Evolutionary conservation across 2,113 vertebrate species (phyloP).

Genomic region (Chunga burmeisteri): DNA sequence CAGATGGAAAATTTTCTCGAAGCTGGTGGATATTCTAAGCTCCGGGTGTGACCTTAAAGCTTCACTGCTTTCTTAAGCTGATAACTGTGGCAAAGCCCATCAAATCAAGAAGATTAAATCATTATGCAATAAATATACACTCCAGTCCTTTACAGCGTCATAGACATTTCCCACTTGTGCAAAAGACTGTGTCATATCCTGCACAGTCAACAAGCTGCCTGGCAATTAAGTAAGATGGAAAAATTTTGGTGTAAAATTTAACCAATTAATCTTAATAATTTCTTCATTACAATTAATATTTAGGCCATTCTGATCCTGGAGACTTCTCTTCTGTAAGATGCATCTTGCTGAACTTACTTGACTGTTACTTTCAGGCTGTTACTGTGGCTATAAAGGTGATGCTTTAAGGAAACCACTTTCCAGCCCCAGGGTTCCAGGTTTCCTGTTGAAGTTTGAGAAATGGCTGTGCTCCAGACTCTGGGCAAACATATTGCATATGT

Average conservation of each 20-base stretch:
- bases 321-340: neutral
- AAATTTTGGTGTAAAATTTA: neutral
- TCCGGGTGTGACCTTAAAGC: neutral
- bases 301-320: neutral
- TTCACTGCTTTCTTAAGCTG: neutral
- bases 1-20: neutral
- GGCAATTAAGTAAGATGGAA: neutral
- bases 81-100: neutral
- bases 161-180: neutral
- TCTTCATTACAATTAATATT: neutral
- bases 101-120: neutral
- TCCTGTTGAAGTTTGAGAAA: neutral
- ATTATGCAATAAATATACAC: neutral
- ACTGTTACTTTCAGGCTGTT: neutral
- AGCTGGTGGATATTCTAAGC: neutral
- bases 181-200: neutral
- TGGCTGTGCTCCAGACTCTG: neutral
- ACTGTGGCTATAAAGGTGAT: neutral
- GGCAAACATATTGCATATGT: rapidly evolving
- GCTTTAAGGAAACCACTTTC: neutral
- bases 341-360: neutral
- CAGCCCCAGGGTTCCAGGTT: neutral
- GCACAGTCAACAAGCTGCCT: neutral
- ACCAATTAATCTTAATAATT: neutral
- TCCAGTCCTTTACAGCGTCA: neutral